phyloP scores from a whole-genome alignment of 1,140 invertebrate genomes.

The Archivesica marissinica region DNA sequence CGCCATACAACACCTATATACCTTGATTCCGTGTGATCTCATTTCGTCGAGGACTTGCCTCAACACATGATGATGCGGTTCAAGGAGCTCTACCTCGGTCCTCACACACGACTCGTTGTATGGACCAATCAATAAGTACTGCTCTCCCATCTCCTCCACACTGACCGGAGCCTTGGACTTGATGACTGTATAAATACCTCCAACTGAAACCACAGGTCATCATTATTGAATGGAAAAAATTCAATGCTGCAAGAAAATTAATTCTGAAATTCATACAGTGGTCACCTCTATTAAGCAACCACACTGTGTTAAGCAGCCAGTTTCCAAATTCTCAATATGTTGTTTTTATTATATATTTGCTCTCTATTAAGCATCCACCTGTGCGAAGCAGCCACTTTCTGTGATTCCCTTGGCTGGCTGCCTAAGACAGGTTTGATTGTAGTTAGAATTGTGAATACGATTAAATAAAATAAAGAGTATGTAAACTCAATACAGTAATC shows the following conservation, averaged over 20 bases:
- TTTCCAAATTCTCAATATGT: too few species aligned
- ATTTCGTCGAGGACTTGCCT: slow-evolving; percentile 92
- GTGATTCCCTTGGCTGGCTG: too few species aligned
- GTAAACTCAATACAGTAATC: not conserved
- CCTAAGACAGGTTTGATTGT: too few species aligned
- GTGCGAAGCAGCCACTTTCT: too few species aligned
- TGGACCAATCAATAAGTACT: slow-evolving; percentile 96
- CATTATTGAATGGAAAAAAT: not conserved
- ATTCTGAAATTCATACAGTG: not conserved
- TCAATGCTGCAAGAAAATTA: not conserved
- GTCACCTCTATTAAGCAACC: too few species aligned
- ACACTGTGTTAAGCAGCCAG: too few species aligned
- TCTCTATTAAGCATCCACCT: too few species aligned
- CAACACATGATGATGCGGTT: slow-evolving; percentile 90
- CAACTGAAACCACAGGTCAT: slow-evolving; percentile 89
- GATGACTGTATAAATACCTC: slow-evolving; percentile 99
- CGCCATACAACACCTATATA: slow-evolving; percentile 80
- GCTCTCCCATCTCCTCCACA: slow-evolving; percentile 99
- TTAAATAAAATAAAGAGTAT: not conserved
- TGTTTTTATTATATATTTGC: too few species aligned
- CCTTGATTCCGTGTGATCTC: slow-evolving; percentile 95
- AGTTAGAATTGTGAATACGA: not conserved
- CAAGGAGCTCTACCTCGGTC: slow-evolving; percentile 97
- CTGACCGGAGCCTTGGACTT: slow-evolving; percentile 98
- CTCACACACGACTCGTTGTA: slow-evolving; percentile 97